phyloP scores from a whole-genome alignment of 1,140 invertebrate species.

The Charaxes varanes region DNA sequence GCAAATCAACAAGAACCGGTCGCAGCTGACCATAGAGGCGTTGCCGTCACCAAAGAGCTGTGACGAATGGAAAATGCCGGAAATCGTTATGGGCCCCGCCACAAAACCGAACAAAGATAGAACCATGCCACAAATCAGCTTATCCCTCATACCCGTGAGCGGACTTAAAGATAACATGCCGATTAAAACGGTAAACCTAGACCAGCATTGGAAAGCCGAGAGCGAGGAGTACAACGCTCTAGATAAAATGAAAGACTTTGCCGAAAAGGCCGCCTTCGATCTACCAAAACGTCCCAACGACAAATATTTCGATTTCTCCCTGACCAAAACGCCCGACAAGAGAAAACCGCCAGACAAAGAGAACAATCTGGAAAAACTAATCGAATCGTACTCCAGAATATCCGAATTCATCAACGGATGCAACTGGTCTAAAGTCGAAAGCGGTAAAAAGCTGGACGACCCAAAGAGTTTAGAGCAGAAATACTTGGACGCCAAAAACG shows the following conservation, averaged over 20 bases:
- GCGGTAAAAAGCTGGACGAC: conserved; percentile 43
- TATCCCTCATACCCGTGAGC: conserved; percentile 62
- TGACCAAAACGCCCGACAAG: conserved; percentile 51
- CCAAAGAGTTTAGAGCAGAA: conserved; percentile 59
- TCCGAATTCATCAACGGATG: conserved; percentile 69
- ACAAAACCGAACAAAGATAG: conserved; percentile 43
- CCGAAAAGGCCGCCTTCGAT: conserved; percentile 67
- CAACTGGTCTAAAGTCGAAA: conserved; percentile 56
- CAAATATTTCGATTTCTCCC: conserved; percentile 58
- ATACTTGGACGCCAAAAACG: conserved; percentile 70
- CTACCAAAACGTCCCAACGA: conserved; percentile 54
- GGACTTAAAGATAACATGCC: conserved; percentile 50
- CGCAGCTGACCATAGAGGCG: conserved; percentile 63
- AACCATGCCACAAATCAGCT: conserved; percentile 62
- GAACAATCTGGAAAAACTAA: conserved; percentile 59
- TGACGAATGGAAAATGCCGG: conserved; percentile 61
- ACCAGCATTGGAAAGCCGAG: conserved; percentile 48
- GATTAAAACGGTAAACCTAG: conserved; percentile 43
- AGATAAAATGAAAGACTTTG: conserved; percentile 73
- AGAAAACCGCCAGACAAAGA: conserved; percentile 45
- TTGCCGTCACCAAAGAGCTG: conserved; percentile 40
- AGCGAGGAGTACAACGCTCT: conserved; percentile 66
- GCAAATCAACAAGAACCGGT: conserved; percentile 70
- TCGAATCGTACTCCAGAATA: conserved; percentile 67
- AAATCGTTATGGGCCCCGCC: conserved; percentile 48